phyloP scores from a whole-genome alignment of 1,140 invertebrate species.

The Onthophagus taurus region DNA sequence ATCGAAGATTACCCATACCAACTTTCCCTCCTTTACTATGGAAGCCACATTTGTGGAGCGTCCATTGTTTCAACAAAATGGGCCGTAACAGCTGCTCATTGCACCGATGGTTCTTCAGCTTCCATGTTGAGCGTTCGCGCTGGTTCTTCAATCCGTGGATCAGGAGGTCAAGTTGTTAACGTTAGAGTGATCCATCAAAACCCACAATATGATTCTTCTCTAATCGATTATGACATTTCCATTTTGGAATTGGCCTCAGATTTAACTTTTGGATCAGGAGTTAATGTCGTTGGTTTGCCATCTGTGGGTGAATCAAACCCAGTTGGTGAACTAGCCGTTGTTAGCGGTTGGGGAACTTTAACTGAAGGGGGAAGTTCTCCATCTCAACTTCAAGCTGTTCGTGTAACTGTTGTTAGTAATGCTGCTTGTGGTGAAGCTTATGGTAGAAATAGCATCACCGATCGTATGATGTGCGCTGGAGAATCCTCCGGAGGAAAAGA shows the following conservation, averaged over 20 bases:
- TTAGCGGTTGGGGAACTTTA: conserved; percentile 34
- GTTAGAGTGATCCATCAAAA: conserved; percentile 40
- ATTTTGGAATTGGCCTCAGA: conserved; percentile 36
- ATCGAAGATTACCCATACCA: conserved; percentile 52
- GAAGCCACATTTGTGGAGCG: conserved; percentile 51
- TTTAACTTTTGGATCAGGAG: conserved; percentile 23
- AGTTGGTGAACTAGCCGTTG: conserved; percentile 17
- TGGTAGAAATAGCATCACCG: conserved; percentile 40
- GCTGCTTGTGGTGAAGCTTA: conserved; percentile 33
- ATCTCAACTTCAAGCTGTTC: conserved; percentile 40
- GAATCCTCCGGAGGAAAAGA: conserved; percentile 51
- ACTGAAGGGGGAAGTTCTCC: conserved; percentile 16
- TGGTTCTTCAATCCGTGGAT: conserved; percentile 35
- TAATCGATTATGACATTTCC: conserved; percentile 49
- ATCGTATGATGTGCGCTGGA: conserved; percentile 65
- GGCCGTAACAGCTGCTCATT: conserved; percentile 56
- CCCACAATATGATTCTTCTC: conserved; percentile 35
- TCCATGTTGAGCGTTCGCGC: conserved; percentile 31
- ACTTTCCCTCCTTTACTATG: conserved; percentile 42
- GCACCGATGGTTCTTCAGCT: conserved; percentile 38
- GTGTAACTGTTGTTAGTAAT: conserved; percentile 35
- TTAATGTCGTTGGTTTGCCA: conserved; percentile 18
- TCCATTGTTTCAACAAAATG: conserved; percentile 47
- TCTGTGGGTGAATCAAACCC: conserved; percentile 8
- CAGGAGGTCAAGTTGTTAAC: conserved; percentile 34